Base-by-base conservation (phyloP, 2,888 invertebrate genomes). In the Dimorphilus gyrociliatus region DNA sequence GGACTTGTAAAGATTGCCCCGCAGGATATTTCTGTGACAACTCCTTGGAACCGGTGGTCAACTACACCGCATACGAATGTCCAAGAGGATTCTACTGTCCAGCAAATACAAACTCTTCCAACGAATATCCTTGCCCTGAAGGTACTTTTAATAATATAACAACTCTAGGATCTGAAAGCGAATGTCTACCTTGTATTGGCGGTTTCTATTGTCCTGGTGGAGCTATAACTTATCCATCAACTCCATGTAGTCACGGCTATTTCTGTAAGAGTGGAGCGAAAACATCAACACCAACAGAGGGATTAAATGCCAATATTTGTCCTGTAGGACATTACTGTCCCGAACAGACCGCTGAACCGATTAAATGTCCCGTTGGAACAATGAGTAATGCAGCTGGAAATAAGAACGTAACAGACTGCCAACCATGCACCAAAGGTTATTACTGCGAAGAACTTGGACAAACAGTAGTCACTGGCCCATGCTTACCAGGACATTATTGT, bases 11-110 rank as follows among this genome's bases (percentile, higher is more conserved):
- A 35, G 38, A 42, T 10, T 58, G 58, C 36, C 47, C 49, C n/a
- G 39, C 43, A 19, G 55, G 56, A 2, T 57, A 45, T 41, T 58
- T 50, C 42, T 58, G 58, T 40, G 52, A 58, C 36, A 50, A 50
- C 30, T 37, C 45, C 26, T 27, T 44, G 10, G 51, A 46, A 13
- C 42, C 53, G 1, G 48, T 57, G 23, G 47, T 48, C 25, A 51
- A 51, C 38, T 50, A 48, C 29, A 52, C 55, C 1, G 19, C 32
- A 6, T 51, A 45, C 27, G 38, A 41, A n/a, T 58, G 58, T 33
- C 55, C 55, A 7, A 37, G 44, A 41, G 52, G 54, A 13, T 40
- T 50, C 34, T 55, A 51, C 35, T 57, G 57, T 32, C 49, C 52
- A 1, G 45, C 42, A 21, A 52, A 52, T 28, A 55, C 57, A 4